phyloP scores from a whole-genome alignment of 2,888 invertebrate genomes.

The Colostygia pectinataria region DNA sequence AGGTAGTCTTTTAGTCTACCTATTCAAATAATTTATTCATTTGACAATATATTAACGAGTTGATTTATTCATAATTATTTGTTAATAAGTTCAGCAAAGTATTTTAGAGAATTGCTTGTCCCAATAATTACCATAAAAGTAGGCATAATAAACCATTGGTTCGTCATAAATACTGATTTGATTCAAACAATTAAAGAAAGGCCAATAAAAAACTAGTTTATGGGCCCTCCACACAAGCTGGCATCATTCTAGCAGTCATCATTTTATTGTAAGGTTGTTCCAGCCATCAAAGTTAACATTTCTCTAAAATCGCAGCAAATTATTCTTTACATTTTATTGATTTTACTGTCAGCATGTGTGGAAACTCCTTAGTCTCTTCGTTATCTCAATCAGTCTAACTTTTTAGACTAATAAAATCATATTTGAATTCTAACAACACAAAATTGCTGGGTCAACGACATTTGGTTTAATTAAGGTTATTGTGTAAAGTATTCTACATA shows the following conservation, averaged over 20 bases:
- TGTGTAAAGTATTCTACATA: constrained; percentile 35
- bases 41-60: too few relatives aligned
- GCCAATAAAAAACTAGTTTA: constrained; percentile 47
- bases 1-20: too few relatives aligned
- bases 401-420: constrained; percentile 42
- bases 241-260: background rate
- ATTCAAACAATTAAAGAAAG: constrained; percentile 47
- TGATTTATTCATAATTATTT: background rate
- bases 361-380: constrained; percentile 26
- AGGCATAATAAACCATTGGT: constrained; percentile 36
- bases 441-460: constrained; percentile 37
- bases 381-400: constrained; percentile 38
- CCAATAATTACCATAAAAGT: constrained; percentile 30
- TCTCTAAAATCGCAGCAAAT: background rate
- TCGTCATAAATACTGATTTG: constrained; percentile 45
- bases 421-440: constrained; percentile 36
- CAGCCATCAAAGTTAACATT: background rate
- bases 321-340: background rate
- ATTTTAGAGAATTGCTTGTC: constrained; percentile 1
- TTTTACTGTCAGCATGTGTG: constrained; percentile 1
- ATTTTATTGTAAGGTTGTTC: background rate
- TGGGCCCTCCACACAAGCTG: constrained; percentile 2
- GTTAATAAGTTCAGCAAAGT: constrained; percentile 4
- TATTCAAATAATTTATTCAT: too few relatives aligned
- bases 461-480: constrained; percentile 33